Conservation (phyloP, 2,113 vertebrate genomes). For the Gopherus evgoodei region DNA sequence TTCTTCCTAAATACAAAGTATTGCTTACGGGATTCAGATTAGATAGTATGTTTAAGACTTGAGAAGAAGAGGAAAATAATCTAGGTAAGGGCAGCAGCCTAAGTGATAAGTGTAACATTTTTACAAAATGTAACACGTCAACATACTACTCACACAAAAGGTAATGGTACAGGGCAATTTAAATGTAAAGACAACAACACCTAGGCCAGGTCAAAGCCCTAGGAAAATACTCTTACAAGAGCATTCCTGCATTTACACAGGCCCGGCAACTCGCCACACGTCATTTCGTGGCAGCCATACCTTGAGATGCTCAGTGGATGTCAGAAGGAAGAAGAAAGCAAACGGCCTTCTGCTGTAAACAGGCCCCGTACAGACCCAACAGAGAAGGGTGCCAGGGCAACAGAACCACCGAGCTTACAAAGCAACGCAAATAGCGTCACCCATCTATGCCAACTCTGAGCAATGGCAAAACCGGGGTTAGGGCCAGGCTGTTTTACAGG, state of each 20-base stretch:
- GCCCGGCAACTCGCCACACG: not conserved
- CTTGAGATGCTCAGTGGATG: no score
- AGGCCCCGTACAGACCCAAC: no score
- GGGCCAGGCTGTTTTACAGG: no score
- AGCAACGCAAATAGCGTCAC: no score
- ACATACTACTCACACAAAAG: not conserved
- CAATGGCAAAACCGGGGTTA: no score
- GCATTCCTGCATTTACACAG: not conserved
- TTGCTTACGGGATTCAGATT: not conserved
- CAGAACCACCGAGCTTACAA: no score
- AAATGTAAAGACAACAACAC: not conserved
- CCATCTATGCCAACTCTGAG: no score
- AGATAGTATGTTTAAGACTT: not conserved
- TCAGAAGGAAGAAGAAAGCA: no score
- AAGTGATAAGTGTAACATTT: not conserved
- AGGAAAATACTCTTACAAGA: no score
- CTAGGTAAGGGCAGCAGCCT: not conserved
- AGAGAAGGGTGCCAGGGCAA: no score
- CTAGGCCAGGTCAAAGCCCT: not conserved
- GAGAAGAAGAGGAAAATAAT: rapidly evolving
- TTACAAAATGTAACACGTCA: not conserved
- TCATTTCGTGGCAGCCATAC: no score
- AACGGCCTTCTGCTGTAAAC: no score
- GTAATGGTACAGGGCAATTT: not conserved
- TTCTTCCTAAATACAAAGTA: not conserved